Base-by-base conservation (phyloP, 2,888 invertebrate genomes). In the Sabatieria punctata region DNA sequence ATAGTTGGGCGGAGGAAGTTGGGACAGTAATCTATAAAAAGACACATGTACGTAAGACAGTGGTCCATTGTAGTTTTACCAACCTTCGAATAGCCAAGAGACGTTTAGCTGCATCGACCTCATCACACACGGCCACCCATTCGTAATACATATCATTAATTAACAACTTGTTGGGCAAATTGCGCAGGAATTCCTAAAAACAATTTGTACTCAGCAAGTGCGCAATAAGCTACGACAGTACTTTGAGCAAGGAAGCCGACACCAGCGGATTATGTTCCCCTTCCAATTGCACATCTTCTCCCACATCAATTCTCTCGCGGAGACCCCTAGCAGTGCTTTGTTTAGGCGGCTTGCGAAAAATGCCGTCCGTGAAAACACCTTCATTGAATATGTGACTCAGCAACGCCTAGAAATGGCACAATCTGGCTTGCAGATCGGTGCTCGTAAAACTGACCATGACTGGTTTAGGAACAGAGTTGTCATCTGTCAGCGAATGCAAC, bases 311-410 rank as follows among this genome's bases (percentile, higher is more conserved):
- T 68, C 81, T 81, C 65, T 81, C 79, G 54, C 80, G 73, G 15
- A 85, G 70, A 60, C 84, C 77, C 48, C 80, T 58, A 49, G 65
- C 62, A 21, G 63, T 57, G 39, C 80, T 75, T 3, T 82, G 81
- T 55, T 85, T 86, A 15, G 85, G 84, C 41, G 83, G 82, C 58
- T 84, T 78, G 38, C 86, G 73, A 65, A 86, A 84, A 43, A 85
- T 84, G n/a, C 85, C 85, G 51, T 80, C 79, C 0, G 82, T 83
- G 58, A 77, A 77, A 0, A 84, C 83, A 0, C 84, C 85, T 52
- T 78, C 75, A 36, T 75, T 73, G 54, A 80, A 77, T 47, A 85
- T 69, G 19, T 80, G 75, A 18, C 76, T 74, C 54, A 85, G 68
- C 67, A 82, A 78, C 40, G 78, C 75, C 60, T 79, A 69, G 45